Evolutionary conservation across 2,888 invertebrate genomes (phyloP).

Genomic region (Gordius sp.): DNA sequence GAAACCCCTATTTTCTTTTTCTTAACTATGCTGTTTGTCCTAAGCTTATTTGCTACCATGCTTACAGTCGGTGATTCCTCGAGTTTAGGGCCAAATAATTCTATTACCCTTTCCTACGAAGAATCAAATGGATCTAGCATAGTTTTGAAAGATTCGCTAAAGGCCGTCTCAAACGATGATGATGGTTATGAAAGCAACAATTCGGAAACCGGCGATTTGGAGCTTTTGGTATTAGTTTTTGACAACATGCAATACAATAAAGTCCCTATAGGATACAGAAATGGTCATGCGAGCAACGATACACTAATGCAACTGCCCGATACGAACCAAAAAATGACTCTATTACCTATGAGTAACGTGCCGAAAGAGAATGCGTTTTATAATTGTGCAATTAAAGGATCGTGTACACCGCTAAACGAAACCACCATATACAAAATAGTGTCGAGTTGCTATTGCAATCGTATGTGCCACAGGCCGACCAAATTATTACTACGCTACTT

Average conservation of each 20-base stretch:
- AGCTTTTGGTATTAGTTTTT: neutral
- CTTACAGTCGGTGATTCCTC: neutral
- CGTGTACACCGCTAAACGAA: neutral
- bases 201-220: neutral
- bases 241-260: neutral
- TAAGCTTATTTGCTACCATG: neutral
- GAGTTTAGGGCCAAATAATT: neutral
- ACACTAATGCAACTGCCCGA: neutral
- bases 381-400: neutral
- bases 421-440: neutral
- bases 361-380: neutral
- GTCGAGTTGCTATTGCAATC: neutral
- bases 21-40: neutral
- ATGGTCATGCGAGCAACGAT: neutral
- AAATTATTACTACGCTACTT: neutral
- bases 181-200: conserved; percentile 13
- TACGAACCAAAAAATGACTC: neutral
- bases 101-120: neutral
- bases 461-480: neutral
- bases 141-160: too few relatives aligned
- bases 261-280: neutral
- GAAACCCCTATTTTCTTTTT: neutral
- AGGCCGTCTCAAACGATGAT: too few relatives aligned
- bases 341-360: neutral
- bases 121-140: neutral